Evolutionary conservation across 2,888 invertebrate genomes (phyloP).

Genomic region (Drosophila paucipuncta): DNA sequence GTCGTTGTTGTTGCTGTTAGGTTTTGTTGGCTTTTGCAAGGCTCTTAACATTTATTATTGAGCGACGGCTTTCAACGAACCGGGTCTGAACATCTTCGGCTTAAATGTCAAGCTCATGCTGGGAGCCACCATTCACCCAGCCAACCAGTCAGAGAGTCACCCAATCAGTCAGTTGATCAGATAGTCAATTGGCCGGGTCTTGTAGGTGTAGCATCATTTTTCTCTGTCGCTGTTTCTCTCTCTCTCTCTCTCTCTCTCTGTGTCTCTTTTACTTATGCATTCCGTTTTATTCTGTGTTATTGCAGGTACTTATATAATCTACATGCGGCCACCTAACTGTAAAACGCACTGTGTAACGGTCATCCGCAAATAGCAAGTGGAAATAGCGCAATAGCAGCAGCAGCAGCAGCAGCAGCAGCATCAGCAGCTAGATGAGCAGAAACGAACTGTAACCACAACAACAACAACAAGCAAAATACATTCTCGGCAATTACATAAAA

Average conservation of each 20-base stretch:
- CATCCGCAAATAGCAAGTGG: slow-evolving; percentile 44
- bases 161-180: slow-evolving; percentile 10
- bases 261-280: slow-evolving; percentile 14
- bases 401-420: slow-evolving; percentile 40
- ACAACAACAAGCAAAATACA: slow-evolving; percentile 18
- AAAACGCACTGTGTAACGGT: slow-evolving; percentile 64
- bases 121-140: slow-evolving; percentile 32
- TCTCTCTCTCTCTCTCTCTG: slow-evolving; percentile 9
- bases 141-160: slow-evolving; percentile 18
- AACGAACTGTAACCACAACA: slow-evolving; percentile 43
- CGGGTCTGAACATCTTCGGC: slow-evolving; percentile 47
- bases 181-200: slow-evolving; percentile 17
- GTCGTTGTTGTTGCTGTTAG: slow-evolving; percentile 5
- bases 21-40: slow-evolving; percentile 14
- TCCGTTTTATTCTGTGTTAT: slow-evolving; percentile 41
- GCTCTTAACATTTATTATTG: slow-evolving; percentile 66
- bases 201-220: background rate
- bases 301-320: slow-evolving; percentile 57
- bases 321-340: slow-evolving; percentile 71
- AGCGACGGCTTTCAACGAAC: background rate
- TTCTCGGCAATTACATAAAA: slow-evolving; percentile 50
- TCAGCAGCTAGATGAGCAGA: slow-evolving; percentile 21
- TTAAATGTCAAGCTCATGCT: slow-evolving; percentile 76
- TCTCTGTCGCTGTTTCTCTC: background rate
- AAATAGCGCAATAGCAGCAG: slow-evolving; percentile 32